These are phyloP conservation scores for Podarcis muralis DNA, from an alignment of 2,113 vertebrate genomes.

Conservation along the genomic window DNA sequence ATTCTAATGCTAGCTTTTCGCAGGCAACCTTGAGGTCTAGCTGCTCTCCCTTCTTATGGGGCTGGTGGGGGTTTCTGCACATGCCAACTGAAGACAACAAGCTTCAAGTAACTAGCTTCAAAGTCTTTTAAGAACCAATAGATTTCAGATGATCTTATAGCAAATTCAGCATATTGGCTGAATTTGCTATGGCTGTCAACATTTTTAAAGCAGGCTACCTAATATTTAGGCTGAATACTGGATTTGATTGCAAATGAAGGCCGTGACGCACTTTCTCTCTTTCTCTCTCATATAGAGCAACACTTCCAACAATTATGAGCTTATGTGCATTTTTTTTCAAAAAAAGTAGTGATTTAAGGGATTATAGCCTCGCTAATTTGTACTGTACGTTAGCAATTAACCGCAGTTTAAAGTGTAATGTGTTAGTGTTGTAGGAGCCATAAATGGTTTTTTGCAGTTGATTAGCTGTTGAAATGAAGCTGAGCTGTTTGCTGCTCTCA, in stretches of 20 bases:
- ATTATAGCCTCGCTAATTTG: constrained; percentile 30
- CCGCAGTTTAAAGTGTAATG: constrained; percentile 46
- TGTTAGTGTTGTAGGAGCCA: constrained; percentile 33
- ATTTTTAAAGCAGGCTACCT: neutral
- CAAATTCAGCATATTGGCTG: neutral
- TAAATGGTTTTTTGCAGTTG: constrained; percentile 46
- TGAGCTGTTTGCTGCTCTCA: neutral
- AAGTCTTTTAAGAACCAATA: neutral
- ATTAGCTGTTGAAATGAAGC: constrained; percentile 34
- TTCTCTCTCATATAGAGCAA: neutral
- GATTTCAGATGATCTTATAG: neutral
- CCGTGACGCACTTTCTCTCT: neutral
- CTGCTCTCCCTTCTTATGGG: neutral
- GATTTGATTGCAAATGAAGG: neutral
- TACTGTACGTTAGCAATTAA: constrained; percentile 55
- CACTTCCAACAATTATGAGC: neutral
- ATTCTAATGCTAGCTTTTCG: too few relatives aligned
- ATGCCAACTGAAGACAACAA: neutral
- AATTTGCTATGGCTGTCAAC: neutral
- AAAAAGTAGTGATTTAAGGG: constrained; percentile 37
- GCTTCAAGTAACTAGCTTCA: neutral
- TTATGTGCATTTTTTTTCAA: neutral
- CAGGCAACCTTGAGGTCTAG: too few relatives aligned
- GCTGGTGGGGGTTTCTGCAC: neutral
- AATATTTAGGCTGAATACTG: neutral